Evolutionary conservation across 2,113 vertebrate species (phyloP).

Genomic region (Bubalus kerabau): DNA sequence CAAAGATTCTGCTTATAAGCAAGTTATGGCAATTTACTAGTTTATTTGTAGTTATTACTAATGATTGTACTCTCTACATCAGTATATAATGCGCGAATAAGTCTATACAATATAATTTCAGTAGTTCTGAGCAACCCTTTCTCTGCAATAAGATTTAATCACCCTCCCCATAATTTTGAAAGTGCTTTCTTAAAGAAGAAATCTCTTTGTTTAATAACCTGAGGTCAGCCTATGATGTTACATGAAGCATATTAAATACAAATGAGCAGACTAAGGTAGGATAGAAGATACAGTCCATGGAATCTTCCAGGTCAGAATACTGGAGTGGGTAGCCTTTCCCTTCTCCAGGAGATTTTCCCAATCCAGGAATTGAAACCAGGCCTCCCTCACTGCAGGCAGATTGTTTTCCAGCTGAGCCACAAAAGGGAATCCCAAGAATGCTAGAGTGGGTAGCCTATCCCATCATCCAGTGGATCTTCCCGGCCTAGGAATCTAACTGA

Average conservation of each 20-base stretch:
- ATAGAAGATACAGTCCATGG: not conserved
- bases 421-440: not conserved
- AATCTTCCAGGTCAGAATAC: not conserved
- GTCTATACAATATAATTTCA: not conserved
- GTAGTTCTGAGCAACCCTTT: not conserved
- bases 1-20: not conserved
- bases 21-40: not conserved
- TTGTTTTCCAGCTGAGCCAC: not conserved
- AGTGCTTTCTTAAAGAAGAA: not conserved
- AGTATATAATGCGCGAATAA: not conserved
- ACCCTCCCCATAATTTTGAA: not conserved
- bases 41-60: not conserved
- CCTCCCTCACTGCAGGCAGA: not conserved
- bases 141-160: not conserved
- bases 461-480: not conserved
- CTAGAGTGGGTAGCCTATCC: not conserved
- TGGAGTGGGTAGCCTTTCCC: not conserved
- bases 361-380: not conserved
- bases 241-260: not conserved
- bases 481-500: accelerated
- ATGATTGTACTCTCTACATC: not conserved
- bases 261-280: not conserved
- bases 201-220: not conserved
- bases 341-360: not conserved
- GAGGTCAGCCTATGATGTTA: not conserved